Evolutionary conservation across 2,113 vertebrate species (phyloP).

Genomic region (Clarias gariepinus): DNA sequence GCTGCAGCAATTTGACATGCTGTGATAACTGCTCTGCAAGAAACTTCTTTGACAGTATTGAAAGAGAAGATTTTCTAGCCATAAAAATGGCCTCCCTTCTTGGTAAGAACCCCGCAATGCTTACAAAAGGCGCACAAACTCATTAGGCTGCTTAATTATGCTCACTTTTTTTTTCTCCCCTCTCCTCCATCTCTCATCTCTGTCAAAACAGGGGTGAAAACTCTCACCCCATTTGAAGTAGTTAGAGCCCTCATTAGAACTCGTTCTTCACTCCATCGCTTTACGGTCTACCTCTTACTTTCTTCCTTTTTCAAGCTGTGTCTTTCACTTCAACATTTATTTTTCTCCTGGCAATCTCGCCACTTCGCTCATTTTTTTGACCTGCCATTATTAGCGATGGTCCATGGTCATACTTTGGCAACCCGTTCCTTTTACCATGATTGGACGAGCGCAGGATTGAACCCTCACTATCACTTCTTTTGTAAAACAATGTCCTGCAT

Average conservation of each 20-base stretch:
- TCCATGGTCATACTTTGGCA: background rate
- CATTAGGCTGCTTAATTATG: conserved; percentile 99
- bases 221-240: conserved; percentile 60
- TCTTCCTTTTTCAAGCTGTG: conserved; percentile 55
- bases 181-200: conserved; percentile 64
- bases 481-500: background rate
- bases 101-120: conserved; percentile 65
- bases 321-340: conserved; percentile 52
- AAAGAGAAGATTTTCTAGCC: conserved; percentile 93
- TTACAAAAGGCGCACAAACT: conserved; percentile 91
- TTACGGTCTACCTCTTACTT: conserved; percentile 58
- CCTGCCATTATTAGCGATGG: background rate
- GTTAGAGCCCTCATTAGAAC: conserved; percentile 58
- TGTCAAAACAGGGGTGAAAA: conserved; percentile 72
- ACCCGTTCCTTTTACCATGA: conserved; percentile 25
- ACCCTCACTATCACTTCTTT: background rate
- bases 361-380: background rate
- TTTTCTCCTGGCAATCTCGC: conserved; percentile 49
- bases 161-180: conserved; percentile 68
- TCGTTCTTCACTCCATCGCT: conserved; percentile 41
- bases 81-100: conserved; percentile 76
- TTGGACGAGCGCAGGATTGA: conserved; percentile 44
- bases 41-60: conserved; percentile 88
- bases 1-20: conserved; percentile 97
- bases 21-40: conserved; percentile 99